These are phyloP conservation scores for Benitochromis conjunctus DNA, from an alignment of 2,113 vertebrate species.

Conservation along the genomic window DNA sequence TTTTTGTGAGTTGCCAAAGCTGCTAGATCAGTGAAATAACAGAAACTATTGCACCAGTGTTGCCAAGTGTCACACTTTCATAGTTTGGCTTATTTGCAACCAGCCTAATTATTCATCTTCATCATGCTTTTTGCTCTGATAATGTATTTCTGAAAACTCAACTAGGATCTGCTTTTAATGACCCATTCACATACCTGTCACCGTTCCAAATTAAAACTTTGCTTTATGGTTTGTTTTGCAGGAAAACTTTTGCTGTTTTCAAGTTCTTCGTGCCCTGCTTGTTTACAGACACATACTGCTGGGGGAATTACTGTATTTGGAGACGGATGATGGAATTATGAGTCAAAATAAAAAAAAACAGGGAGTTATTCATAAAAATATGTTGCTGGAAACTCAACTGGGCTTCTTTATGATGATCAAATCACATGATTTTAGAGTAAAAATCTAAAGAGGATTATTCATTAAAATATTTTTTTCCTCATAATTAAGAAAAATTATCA, in stretches of 20 bases:
- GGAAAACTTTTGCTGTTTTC: not conserved
- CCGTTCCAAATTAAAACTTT: not conserved
- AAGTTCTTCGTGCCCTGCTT: not conserved
- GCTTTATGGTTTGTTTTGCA: not conserved
- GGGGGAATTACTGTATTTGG: not conserved
- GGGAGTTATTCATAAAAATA: fast-evolving
- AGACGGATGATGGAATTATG: not conserved
- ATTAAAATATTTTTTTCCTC: not conserved
- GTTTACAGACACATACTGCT: not conserved
- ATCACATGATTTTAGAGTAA: not conserved
- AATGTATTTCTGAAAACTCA: not conserved
- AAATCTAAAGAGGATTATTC: not conserved
- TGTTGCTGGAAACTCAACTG: not conserved
- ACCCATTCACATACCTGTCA: not conserved
- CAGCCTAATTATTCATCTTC: not conserved
- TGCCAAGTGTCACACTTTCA: not conserved
- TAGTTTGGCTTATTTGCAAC: not conserved
- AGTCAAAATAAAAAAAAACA: not conserved
- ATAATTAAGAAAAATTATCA: not conserved
- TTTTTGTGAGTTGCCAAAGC: not conserved
- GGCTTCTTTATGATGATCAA: not conserved
- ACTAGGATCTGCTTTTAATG: not conserved
- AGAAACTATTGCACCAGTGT: not conserved
- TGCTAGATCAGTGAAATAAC: not conserved
- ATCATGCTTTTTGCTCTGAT: not conserved